phyloP scores from a whole-genome alignment of 2,113 vertebrate species.

The Ochotona curzoniae region DNA sequence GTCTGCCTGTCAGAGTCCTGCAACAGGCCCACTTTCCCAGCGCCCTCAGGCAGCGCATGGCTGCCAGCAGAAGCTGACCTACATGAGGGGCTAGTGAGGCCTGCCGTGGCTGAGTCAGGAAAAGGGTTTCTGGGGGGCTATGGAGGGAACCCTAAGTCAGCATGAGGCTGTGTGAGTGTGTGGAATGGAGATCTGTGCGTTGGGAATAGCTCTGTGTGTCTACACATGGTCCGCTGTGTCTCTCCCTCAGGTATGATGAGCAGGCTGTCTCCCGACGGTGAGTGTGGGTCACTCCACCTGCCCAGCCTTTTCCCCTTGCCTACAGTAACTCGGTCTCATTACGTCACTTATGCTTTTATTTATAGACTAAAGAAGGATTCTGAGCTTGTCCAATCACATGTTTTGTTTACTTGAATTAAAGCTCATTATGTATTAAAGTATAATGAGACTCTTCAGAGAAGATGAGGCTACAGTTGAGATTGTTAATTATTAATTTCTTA shows the following conservation, averaged over 20 bases:
- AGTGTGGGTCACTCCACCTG: not conserved
- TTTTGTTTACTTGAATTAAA: not conserved
- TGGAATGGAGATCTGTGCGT: not conserved
- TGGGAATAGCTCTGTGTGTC: not conserved
- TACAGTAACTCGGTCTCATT: rapidly evolving
- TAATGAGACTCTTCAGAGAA: no score
- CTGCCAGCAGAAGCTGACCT: not conserved
- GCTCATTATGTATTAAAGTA: no score
- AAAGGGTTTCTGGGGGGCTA: not conserved
- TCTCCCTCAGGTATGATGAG: constrained; percentile 60
- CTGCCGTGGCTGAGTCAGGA: not conserved
- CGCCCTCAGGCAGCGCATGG: no score
- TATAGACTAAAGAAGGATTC: not conserved
- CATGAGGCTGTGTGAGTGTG: no score
- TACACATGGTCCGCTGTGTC: not conserved
- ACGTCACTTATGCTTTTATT: not conserved
- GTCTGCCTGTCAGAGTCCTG: no score
- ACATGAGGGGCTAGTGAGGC: not conserved
- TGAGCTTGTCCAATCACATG: no score
- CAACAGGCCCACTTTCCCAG: not conserved
- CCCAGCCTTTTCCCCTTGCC: not conserved
- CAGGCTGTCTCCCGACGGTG: constrained; percentile 39
- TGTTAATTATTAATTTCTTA: not conserved
- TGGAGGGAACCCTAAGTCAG: not conserved
- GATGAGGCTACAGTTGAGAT: no score